Percentiles rank a stretch among this genome's conserved stretches.
phyloP scores from a whole-genome alignment of 2,888 invertebrate genomes.

The Desoria tigrina region DNA sequence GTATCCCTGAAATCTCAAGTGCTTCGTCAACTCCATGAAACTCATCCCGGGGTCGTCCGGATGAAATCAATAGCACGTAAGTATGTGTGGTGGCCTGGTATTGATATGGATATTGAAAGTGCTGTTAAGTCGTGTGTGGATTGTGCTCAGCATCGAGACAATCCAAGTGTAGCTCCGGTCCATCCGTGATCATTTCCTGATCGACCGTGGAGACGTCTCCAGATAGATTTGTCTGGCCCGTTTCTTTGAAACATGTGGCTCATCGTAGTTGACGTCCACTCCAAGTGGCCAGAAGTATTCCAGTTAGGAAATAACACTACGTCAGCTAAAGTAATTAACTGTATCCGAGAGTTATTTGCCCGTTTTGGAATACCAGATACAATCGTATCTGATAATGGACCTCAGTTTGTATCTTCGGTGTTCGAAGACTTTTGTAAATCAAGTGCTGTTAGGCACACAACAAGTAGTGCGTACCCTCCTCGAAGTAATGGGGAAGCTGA shows the following conservation, averaged over 20 bases:
- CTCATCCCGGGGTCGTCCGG: constrained; percentile 27
- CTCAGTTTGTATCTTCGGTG: constrained; percentile 27
- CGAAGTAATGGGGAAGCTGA: constrained; percentile 34
- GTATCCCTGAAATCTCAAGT: constrained; percentile 12
- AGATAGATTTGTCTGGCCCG: constrained; percentile 25
- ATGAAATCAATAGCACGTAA: too few relatives aligned
- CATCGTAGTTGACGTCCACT: too few relatives aligned
- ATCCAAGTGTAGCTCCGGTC: too few relatives aligned
- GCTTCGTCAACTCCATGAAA: constrained; percentile 19
- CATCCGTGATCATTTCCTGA: too few relatives aligned
- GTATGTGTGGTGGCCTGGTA: too few relatives aligned
- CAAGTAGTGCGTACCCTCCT: constrained; percentile 29
- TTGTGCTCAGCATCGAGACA: constrained; percentile 11
- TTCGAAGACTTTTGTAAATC: constrained; percentile 21
- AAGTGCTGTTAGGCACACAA: constrained; percentile 28
- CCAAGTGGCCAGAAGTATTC: too few relatives aligned
- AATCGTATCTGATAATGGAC: constrained; percentile 26
- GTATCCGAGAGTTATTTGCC: constrained; percentile 17
- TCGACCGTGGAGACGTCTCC: constrained; percentile 26
- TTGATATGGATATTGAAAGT: constrained; percentile 28
- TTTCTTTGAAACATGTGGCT: constrained; percentile 33
- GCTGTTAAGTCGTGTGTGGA: constrained; percentile 4
- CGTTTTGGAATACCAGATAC: constrained; percentile 26
- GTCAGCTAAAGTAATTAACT: constrained; percentile 4
- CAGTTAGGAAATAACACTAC: constrained; percentile 11